These are phyloP conservation scores for Lethenteron camtschaticum DNA, from an alignment of 2,113 vertebrate genomes.

Conservation along the genomic window DNA sequence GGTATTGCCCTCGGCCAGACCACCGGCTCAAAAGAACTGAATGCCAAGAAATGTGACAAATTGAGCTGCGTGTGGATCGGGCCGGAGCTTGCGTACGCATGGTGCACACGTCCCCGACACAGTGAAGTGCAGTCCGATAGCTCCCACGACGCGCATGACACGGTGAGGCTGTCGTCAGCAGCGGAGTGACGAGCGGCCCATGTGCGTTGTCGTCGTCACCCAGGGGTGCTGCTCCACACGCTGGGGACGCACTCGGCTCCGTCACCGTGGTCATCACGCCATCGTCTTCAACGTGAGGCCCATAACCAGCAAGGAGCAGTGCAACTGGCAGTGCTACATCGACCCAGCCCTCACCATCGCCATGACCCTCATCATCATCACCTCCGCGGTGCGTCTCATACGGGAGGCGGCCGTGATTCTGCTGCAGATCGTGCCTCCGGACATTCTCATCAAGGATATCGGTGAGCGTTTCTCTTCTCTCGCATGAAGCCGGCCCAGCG, in stretches of 20 bases:
- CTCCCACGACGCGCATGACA: too few relatives aligned
- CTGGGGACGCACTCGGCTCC: slow-evolving; percentile 42
- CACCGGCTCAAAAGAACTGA: too few relatives aligned
- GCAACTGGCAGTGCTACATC: slow-evolving; percentile 60
- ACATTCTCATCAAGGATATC: slow-evolving; percentile 26
- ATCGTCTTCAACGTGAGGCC: slow-evolving; percentile 32
- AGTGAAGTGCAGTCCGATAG: too few relatives aligned
- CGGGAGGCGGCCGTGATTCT: slow-evolving; percentile 44
- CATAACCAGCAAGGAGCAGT: slow-evolving; percentile 13
- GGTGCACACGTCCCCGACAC: too few relatives aligned
- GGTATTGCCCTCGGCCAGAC: too few relatives aligned
- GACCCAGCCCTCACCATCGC: slow-evolving; percentile 44
- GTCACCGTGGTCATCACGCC: slow-evolving; percentile 32
- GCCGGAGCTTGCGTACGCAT: too few relatives aligned
- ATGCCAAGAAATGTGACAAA: too few relatives aligned
- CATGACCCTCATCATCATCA: slow-evolving; percentile 47
- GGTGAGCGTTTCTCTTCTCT: slow-evolving; percentile 22
- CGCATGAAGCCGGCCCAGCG: too few relatives aligned
- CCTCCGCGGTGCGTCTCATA: slow-evolving; percentile 37
- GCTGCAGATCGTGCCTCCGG: slow-evolving; percentile 44
- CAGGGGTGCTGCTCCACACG: slow-evolving; percentile 40
- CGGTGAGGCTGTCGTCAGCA: too few relatives aligned
- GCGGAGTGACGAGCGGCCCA: too few relatives aligned
- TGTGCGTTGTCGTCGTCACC: too few relatives aligned
- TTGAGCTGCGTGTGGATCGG: too few relatives aligned